A percentile compares a stretch with the other conserved stretches of the same genome.
Conservation (phyloP, 2,797 vertebrate species). For the Microctenopoma lineatum region DNA sequence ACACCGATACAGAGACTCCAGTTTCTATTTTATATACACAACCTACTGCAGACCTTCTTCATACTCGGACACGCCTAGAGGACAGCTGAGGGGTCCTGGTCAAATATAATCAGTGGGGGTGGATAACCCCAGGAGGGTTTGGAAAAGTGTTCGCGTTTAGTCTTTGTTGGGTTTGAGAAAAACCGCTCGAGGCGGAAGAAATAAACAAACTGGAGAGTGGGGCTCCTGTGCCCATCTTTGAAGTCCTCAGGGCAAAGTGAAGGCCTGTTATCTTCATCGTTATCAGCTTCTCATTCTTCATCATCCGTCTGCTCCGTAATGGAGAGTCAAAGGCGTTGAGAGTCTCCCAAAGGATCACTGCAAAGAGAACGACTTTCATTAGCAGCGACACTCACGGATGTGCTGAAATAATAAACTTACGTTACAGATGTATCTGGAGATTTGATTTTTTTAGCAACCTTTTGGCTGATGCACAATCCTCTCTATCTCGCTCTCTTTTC, state of each 20-base stretch:
- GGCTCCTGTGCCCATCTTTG: constrained; percentile 57
- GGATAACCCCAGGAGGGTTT: constrained; percentile 13
- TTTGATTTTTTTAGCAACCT: too few relatives aligned
- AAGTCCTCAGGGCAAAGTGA: constrained; percentile 71
- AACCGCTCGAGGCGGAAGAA: constrained; percentile 13
- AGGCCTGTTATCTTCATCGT: constrained; percentile 69
- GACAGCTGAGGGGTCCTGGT: constrained; percentile 50
- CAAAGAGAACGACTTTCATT: background rate
- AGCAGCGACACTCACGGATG: background rate
- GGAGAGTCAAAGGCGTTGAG: constrained; percentile 65
- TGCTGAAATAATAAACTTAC: too few relatives aligned
- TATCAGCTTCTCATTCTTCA: constrained; percentile 64
- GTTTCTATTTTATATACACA: constrained; percentile 68
- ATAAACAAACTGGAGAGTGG: constrained; percentile 24
- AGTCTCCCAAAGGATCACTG: constrained; percentile 74
- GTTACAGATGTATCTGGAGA: too few relatives aligned
- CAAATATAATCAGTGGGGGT: constrained; percentile 44
- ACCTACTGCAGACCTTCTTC: constrained; percentile 61
- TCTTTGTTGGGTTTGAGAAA: constrained; percentile 36
- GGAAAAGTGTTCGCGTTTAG: constrained; percentile 30
- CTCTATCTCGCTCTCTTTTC: too few relatives aligned
- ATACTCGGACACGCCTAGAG: constrained; percentile 43
- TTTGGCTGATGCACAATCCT: too few relatives aligned
- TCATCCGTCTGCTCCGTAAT: constrained; percentile 73
- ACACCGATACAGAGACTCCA: constrained; percentile 72